A percentile compares a stretch with the other conserved stretches of the same genome.
Evolutionary conservation across 2,888 invertebrate genomes (phyloP).

Genomic region (Drosophila paranaensis): DNA sequence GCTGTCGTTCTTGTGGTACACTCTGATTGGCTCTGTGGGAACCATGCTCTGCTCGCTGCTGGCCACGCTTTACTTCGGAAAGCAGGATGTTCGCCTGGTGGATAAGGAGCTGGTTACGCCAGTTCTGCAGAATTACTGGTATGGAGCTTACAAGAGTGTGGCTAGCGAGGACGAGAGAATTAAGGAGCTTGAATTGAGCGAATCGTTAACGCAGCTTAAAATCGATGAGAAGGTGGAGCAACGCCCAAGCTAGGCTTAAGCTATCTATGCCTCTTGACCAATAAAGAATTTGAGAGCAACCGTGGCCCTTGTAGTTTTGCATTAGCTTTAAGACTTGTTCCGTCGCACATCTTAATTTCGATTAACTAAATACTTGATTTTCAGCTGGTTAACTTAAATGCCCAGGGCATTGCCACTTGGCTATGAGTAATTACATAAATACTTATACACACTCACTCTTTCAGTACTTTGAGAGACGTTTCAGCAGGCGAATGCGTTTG

Average conservation of each 20-base stretch:
- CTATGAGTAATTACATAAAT: background rate
- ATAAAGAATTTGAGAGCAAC: slow-evolving; percentile 19
- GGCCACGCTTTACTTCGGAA: slow-evolving; percentile 86
- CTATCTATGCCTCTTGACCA: background rate
- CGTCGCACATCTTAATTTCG: background rate
- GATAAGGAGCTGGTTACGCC: slow-evolving; percentile 88
- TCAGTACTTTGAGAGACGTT: slow-evolving; percentile 90
- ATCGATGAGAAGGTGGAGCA: background rate
- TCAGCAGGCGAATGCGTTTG: slow-evolving; percentile 89
- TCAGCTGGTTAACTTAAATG: slow-evolving; percentile 6
- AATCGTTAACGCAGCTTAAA: slow-evolving; percentile 27
- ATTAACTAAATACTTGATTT: background rate
- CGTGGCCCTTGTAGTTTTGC: slow-evolving; percentile 31
- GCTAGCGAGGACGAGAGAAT: slow-evolving; percentile 15
- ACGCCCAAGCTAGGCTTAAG: background rate
- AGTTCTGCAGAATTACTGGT: slow-evolving; percentile 85
- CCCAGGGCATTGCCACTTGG: background rate
- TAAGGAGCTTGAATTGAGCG: slow-evolving; percentile 28
- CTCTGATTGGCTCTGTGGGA: slow-evolving; percentile 87
- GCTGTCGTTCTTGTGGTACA: slow-evolving; percentile 90
- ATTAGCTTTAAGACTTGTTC: slow-evolving; percentile 12
- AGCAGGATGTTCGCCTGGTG: slow-evolving; percentile 86
- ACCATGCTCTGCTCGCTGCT: slow-evolving; percentile 87
- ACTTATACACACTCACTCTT: slow-evolving; percentile 65
- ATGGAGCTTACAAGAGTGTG: slow-evolving; percentile 78